These are phyloP conservation scores for Trichomalopsis sarcophagae DNA, from an alignment of 1,140 invertebrate species.

Conservation along the genomic window DNA sequence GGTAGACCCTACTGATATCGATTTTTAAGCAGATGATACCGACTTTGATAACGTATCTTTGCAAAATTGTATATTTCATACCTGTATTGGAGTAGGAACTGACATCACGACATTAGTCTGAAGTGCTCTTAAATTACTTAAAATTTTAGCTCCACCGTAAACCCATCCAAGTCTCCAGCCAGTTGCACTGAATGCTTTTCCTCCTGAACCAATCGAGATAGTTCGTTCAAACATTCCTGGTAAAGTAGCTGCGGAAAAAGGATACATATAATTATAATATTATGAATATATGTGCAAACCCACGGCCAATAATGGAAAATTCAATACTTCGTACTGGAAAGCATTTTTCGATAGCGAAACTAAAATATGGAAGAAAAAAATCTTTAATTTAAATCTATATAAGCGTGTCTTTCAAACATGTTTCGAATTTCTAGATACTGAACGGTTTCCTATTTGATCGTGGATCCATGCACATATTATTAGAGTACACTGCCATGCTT, in stretches of 20 bases:
- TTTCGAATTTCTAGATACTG: not conserved
- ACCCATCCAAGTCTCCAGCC: constrained; percentile 98
- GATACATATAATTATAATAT: not conserved
- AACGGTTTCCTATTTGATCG: not conserved
- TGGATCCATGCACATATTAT: not conserved
- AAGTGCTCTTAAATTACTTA: constrained; percentile 88
- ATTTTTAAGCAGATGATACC: too few relatives aligned
- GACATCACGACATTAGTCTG: constrained; percentile 97
- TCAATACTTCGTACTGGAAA: not conserved
- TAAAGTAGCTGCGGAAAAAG: constrained; percentile 81
- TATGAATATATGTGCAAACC: not conserved
- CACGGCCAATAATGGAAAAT: too few relatives aligned
- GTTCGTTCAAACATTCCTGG: constrained; percentile 99
- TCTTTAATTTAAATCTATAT: too few relatives aligned
- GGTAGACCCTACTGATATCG: not conserved
- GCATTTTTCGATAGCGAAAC: not conserved
- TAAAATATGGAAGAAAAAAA: not conserved
- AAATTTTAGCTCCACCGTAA: constrained; percentile 88
- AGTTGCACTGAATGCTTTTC: constrained; percentile 98
- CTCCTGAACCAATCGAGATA: constrained; percentile 96
- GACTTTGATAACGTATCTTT: not conserved
- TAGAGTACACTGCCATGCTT: not conserved
- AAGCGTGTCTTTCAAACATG: not conserved
- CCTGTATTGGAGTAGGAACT: constrained; percentile 88
- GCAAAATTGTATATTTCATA: constrained; percentile 58